Conservation (phyloP, 2,888 invertebrate species). For the Macropis europaea region DNA sequence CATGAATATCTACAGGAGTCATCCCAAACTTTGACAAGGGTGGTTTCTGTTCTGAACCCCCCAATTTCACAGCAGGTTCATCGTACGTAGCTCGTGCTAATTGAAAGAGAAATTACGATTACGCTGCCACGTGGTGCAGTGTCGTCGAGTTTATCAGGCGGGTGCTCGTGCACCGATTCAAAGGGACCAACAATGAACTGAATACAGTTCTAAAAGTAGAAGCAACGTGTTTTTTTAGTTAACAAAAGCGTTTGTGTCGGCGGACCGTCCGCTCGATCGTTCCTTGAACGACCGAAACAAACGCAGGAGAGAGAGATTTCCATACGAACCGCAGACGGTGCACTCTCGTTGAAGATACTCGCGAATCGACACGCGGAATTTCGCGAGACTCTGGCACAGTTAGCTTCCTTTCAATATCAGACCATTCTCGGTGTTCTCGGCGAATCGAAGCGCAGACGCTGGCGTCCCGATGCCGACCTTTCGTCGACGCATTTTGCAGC, state of each 20-base stretch:
- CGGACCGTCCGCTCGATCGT: too few relatives aligned
- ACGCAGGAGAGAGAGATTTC: neutral
- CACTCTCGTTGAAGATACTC: neutral
- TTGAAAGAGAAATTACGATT: neutral
- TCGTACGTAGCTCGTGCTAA: too few relatives aligned
- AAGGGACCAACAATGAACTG: neutral
- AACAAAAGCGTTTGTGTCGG: neutral
- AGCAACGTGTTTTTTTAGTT: neutral
- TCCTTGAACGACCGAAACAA: too few relatives aligned
- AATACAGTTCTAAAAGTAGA: neutral
- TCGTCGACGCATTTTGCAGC: slow-evolving; percentile 70
- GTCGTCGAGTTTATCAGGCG: too few relatives aligned
- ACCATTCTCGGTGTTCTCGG: slow-evolving; percentile 10
- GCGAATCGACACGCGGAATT: neutral
- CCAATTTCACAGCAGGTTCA: too few relatives aligned
- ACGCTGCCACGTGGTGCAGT: neutral
- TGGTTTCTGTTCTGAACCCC: too few relatives aligned
- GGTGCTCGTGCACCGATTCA: neutral
- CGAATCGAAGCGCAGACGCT: slow-evolving; percentile 20
- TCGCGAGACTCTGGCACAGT: slow-evolving; percentile 1
- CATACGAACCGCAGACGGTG: slow-evolving; percentile 18
- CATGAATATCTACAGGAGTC: too few relatives aligned
- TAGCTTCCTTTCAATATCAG: slow-evolving; percentile 38
- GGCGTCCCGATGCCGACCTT: slow-evolving; percentile 71
- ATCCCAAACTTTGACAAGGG: too few relatives aligned